Base-by-base conservation (phyloP, 2,888 invertebrate species). In the Plebejus argus region DNA sequence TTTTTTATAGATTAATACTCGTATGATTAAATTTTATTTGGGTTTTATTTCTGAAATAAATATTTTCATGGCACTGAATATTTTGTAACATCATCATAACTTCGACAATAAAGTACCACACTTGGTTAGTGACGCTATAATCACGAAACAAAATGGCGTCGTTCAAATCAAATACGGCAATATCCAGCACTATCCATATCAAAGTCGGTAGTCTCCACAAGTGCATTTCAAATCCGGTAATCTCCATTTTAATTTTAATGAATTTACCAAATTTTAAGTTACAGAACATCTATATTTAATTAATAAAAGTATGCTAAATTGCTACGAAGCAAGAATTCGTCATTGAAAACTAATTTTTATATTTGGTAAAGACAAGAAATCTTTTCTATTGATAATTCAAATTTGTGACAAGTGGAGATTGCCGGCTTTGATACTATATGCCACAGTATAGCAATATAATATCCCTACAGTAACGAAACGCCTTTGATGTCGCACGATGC, bases 101-200 rank as follows among this genome's bases (percentile, higher is more conserved):
- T 56, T n/a, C 56, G 56, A 56, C 56, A 45, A 72, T 72, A 45
- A 72, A 45, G 72, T 72, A 72, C 72, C 45, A 72, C 45, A 45
- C 20, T 72, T 72, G 23, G 72, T 72, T 72, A 72, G 72, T 72
- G 49, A 39, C 33, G 35, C 70, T 70, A 70, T 70, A 70, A 70
- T 70, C 33, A 70, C 70, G 35, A 71, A 71, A 71, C 20, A 74
- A 74, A 23, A 74, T 74, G 49, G 74, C 49, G 49, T 74, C 74
- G 74, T 74, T 74, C 74, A 23, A 74, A 74, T 74, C 49, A 74
- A 74, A 49, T 74, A 74, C 74, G 74, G 74, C 74, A 74, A 74
- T 74, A 74, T 74, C 74, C 49, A 74, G 15, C 23, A 74, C 74
- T 53, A 49, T 74, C 49, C 49, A 49, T 49, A 74, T 74, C 74